A percentile compares a stretch with the other conserved stretches of the same genome.
Conservation (phyloP, 2,888 invertebrate genomes). For the Lucinisca nassula region DNA sequence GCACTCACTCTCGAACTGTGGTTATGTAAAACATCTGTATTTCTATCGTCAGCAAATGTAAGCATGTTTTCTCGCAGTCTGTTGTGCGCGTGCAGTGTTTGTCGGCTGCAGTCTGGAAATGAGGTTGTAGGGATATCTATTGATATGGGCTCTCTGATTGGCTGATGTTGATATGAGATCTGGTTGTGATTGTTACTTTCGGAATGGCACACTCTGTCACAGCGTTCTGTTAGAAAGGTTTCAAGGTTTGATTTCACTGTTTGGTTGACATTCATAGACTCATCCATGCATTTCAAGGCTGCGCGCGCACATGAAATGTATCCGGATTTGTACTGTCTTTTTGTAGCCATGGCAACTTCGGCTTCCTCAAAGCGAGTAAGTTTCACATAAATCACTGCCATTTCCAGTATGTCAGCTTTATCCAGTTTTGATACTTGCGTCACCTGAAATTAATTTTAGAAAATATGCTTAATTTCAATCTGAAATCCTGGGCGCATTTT, state of each 20-base stretch:
- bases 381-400: neutral
- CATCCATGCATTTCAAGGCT: neutral
- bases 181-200: neutral
- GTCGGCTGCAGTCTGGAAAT: neutral
- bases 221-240: neutral
- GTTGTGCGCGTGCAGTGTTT: neutral
- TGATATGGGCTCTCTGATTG: neutral
- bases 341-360: neutral
- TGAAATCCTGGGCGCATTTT: too few relatives aligned
- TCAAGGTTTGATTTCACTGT: neutral
- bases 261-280: neutral
- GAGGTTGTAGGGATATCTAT: neutral
- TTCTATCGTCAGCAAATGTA: neutral
- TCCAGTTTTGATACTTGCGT: constrained; percentile 28
- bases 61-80: neutral
- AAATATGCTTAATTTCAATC: too few relatives aligned
- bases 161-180: neutral
- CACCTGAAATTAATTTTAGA: constrained; percentile 15
- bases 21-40: too few relatives aligned
- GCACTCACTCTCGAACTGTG: too few relatives aligned
- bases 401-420: constrained; percentile 32
- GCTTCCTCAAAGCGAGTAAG: neutral
- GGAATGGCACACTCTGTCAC: neutral
- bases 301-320: neutral
- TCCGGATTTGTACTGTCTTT: neutral